Evolutionary conservation across 2,888 invertebrate species (phyloP), one percentile per base, ranked within the genome.

Genomic region (Leptinotarsa rubiginosa): DNA sequence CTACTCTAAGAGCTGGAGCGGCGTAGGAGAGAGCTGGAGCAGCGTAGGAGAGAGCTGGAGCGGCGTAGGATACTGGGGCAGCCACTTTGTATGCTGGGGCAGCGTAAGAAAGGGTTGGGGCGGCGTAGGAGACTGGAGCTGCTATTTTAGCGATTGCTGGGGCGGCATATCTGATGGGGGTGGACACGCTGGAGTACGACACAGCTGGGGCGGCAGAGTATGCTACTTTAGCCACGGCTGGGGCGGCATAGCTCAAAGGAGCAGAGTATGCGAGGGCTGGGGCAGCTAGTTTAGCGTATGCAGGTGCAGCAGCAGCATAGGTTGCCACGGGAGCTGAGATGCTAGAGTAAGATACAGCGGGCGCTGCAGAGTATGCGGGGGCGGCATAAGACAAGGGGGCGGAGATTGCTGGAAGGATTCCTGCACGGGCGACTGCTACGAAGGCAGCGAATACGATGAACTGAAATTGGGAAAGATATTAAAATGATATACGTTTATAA

Each of bases 1-100:
- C 81, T 22, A 87, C 87, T 15, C 85, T 83, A 77, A 70, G 70
- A 54, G 88, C 88, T 75, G 88, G 77, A 1, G 89, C 89, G 75
- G 88, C 86, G 80, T 88, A 88, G 75, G 75, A 50, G 56, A 77
- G n/a, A 70, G 77, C 75, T n/a, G n/a, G n/a, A n/a, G n/a, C n/a
- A n/a, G n/a, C n/a, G n/a, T n/a, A 77, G 3, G 79, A 76, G 88
- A 87, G 88, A 20, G 54, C 54, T 56, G 54, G 54, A 13, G 54
- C 54, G 3, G 54, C 54, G 3, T 18, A 18, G 15, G 20, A 4
- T 13, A 20, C 88, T 47, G 79, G 77, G 54, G 80, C 70, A 69
- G 89, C 67, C 49, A 70, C 69, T 54, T 71, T 74, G 41, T 56
- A 56, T 4, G 56, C 56, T 1, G 49, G 31, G 2, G 66, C 72